Evolutionary conservation across 2,888 invertebrate genomes (phyloP), one percentile per base, ranked within the genome.

Genomic region (Dolichopus griseipennis): DNA sequence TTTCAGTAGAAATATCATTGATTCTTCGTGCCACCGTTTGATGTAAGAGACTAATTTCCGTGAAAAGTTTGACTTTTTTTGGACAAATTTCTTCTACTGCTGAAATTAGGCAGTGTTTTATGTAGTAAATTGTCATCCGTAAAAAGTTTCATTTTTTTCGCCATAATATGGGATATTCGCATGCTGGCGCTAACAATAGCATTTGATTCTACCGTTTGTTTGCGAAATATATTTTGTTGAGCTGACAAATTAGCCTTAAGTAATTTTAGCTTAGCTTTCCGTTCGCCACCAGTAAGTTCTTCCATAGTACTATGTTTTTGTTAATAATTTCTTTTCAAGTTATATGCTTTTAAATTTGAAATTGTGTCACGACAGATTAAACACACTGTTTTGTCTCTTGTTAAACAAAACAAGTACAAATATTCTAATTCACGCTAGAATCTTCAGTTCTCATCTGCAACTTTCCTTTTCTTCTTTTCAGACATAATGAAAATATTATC

Each of bases 11-110:
- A 63, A 63, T 63, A 18, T 63, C 18, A 63, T 22, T 18, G 27
- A 22, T 63, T 63, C 62, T 37, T 63, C 62, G 62, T 63, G 62
- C 10, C 27, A 63, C 22, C 9, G 62, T 63, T 63, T 63, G 22
- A 63, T 63, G 62, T 22, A 27, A 27, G 1, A 63, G 62, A 12
- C 62, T 63, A 15, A 43, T 37, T 37, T 37, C 7, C 6, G 37
- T 37, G 10, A 37, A 37, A 61, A 61, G n/a, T n/a, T 61, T 18
- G 20, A 20, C 61, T 61, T 61, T n/a, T n/a, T 61, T 20, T 61
- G 61, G 61, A 61, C n/a, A 20, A 21, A 61, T 61, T 61, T 61
- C 61, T 61, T 61, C 61, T 8, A 21, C 61, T 61, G 21, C 61
- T 10, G 61, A n/a, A 61, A 61, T 21, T 20, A 61, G 61, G 21